Evolutionary conservation across 2,888 invertebrate species (phyloP).

Genomic region (Heliconius hortense): DNA sequence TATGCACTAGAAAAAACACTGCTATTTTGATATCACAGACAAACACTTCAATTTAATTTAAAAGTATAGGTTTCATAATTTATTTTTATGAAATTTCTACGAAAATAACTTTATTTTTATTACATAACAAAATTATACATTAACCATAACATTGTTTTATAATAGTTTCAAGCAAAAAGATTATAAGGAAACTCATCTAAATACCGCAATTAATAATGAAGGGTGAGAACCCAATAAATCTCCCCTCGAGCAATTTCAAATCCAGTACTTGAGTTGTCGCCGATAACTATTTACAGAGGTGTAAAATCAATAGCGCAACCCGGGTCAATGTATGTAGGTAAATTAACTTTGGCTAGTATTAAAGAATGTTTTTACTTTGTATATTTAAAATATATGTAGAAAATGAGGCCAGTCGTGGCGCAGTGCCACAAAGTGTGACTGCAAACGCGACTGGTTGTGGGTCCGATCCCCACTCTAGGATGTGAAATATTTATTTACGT

Average conservation of each 20-base stretch:
- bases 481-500: too few species aligned
- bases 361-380: slow-evolving; percentile 2
- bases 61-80: neutral
- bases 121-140: too few species aligned
- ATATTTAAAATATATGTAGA: too few species aligned
- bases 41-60: neutral
- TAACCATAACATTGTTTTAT: neutral
- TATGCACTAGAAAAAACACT: neutral
- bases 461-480: too few species aligned
- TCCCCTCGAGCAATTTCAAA: slow-evolving; percentile 24
- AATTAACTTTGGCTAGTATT: neutral
- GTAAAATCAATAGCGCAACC: slow-evolving; percentile 31
- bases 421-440: too few species aligned
- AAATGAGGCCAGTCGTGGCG: too few species aligned
- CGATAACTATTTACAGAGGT: slow-evolving; percentile 29
- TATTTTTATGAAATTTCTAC: neutral
- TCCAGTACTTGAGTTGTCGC: slow-evolving; percentile 12
- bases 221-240: slow-evolving; percentile 17
- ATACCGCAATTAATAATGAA: slow-evolving; percentile 11
- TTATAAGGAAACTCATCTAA: slow-evolving; percentile 4
- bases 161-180: neutral
- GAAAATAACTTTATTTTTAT: too few species aligned
- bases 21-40: neutral
- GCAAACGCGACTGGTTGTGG: too few species aligned
- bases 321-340: slow-evolving; percentile 4